Percentiles rank a stretch among this genome's conserved stretches.
These are phyloP conservation scores for Lasiurus borealis DNA, from an alignment of 2,113 vertebrate species.

Conservation along the genomic window DNA sequence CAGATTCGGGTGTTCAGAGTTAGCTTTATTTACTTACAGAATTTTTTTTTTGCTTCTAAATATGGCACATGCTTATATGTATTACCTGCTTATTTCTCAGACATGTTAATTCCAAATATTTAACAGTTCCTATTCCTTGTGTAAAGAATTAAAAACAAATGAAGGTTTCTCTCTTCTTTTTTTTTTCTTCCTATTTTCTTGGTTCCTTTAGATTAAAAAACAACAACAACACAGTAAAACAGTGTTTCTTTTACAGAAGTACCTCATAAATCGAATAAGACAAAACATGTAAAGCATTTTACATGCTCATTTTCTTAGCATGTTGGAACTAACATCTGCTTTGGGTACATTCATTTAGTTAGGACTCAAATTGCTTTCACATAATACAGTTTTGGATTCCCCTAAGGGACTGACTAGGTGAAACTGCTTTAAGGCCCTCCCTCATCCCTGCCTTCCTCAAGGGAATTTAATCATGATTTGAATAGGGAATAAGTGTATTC, in stretches of 20 bases:
- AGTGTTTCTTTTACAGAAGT: background rate
- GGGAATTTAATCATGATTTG: conserved; percentile 54
- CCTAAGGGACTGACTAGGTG: background rate
- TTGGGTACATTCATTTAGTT: background rate
- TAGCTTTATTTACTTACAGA: background rate
- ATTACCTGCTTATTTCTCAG: background rate
- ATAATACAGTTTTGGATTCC: background rate
- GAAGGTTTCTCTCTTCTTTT: background rate
- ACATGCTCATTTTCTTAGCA: background rate
- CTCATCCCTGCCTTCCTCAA: background rate
- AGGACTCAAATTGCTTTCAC: background rate
- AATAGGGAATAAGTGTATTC: background rate
- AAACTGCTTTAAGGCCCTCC: conserved; percentile 18
- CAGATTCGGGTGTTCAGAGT: background rate
- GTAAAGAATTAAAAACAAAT: background rate
- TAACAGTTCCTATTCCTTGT: background rate
- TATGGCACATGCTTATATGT: background rate
- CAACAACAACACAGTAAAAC: background rate
- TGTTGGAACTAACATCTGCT: background rate
- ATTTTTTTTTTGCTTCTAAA: conserved; percentile 18
- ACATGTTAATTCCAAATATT: background rate
- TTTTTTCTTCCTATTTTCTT: background rate
- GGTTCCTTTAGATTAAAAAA: background rate
- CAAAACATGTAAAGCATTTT: background rate
- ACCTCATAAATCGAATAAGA: background rate